Evolutionary conservation across 2,888 invertebrate species (phyloP).

Genomic region (Xestia rhomboidea): DNA sequence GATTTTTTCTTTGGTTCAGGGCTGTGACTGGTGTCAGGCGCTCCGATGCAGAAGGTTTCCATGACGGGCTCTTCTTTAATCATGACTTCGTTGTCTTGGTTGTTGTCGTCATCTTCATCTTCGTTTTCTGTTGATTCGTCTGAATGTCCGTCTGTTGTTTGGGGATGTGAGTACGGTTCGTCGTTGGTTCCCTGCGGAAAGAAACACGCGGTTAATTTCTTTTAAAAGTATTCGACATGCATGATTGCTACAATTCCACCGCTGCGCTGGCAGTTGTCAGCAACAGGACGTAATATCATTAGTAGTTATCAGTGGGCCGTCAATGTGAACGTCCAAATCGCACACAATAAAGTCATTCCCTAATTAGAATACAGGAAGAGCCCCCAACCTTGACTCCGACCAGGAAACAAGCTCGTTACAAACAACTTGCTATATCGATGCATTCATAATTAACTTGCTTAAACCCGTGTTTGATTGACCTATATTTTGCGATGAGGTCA

Average conservation of each 20-base stretch:
- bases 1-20: constrained; percentile 19
- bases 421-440: constrained; percentile 39
- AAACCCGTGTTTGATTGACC: constrained; percentile 53
- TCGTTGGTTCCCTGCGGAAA: constrained; percentile 47
- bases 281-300: constrained; percentile 16
- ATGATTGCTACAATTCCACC: not conserved
- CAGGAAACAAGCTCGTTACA: constrained; percentile 52
- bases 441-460: constrained; percentile 48
- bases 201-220: constrained; percentile 10
- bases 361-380: constrained; percentile 58
- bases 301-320: not conserved
- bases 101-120: constrained; percentile 66
- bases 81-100: constrained; percentile 66
- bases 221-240: not conserved
- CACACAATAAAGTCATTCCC: constrained; percentile 52
- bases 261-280: not conserved
- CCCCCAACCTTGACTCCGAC: constrained; percentile 48
- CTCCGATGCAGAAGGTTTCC: constrained; percentile 40
- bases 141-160: constrained; percentile 42
- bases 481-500: constrained; percentile 58
- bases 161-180: constrained; percentile 32
- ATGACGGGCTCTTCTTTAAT: constrained; percentile 76
- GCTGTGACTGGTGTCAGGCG: not conserved
- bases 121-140: constrained; percentile 61
- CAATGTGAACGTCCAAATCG: constrained; percentile 30